These are phyloP conservation scores for Palaemon carinicauda DNA, from an alignment of 1,140 invertebrate genomes.

Conservation along the genomic window DNA sequence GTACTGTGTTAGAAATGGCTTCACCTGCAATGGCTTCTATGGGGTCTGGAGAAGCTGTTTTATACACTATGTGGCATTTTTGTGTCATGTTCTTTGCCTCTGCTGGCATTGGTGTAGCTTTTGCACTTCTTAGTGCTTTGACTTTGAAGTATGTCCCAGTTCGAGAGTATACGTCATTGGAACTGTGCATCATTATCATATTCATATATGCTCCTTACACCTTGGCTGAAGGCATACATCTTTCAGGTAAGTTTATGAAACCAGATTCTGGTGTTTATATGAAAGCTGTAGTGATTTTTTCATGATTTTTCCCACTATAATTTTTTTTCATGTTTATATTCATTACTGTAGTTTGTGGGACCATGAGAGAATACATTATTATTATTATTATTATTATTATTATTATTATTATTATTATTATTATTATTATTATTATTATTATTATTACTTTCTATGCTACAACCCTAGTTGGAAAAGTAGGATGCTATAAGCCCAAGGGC, in stretches of 20 bases:
- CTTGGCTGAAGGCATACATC: constrained; percentile 93
- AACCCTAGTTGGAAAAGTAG: no score
- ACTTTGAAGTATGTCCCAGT: constrained; percentile 94
- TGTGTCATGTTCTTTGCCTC: constrained; percentile 98
- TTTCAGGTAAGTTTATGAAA: constrained; percentile 77
- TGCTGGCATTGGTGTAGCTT: constrained; percentile 94
- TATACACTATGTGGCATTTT: constrained; percentile 90
- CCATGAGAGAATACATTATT: no score
- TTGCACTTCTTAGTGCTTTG: constrained; percentile 92
- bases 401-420: no score
- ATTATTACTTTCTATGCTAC: no score
- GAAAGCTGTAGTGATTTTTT: no score
- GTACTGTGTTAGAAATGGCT: constrained; percentile 74
- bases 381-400: no score
- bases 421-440: no score
- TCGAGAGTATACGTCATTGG: constrained; percentile 95
- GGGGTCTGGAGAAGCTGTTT: constrained; percentile 79
- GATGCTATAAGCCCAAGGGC: no score
- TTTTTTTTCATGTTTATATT: no score
- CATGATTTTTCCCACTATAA: no score
- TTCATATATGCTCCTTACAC: constrained; percentile 99
- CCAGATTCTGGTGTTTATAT: neutral
- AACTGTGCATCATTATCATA: constrained; percentile 98
- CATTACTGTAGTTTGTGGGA: no score
- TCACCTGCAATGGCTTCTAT: constrained; percentile 74